phyloP scores from a whole-genome alignment of 2,113 vertebrate genomes.

The Caloenas nicobarica region DNA sequence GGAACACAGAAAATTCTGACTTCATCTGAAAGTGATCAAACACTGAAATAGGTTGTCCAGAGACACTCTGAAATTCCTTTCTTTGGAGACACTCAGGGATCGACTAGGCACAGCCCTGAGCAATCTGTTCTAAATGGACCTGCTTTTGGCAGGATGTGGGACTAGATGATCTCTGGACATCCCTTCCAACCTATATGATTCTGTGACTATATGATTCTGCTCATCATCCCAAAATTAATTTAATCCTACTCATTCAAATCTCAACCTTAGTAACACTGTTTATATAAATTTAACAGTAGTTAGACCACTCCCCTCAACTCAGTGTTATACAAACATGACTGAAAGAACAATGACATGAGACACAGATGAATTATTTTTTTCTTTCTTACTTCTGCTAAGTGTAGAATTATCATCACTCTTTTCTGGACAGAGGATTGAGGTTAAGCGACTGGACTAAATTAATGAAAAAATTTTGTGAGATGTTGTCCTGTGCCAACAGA shows the following conservation, averaged over 20 bases:
- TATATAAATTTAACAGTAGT: background rate
- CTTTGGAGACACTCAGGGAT: background rate
- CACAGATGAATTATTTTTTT: background rate
- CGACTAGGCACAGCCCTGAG: too few species aligned
- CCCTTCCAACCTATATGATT: background rate
- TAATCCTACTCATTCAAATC: background rate
- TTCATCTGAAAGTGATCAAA: background rate
- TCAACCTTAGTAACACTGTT: background rate
- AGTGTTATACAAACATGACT: background rate
- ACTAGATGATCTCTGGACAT: too few species aligned
- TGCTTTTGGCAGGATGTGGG: too few species aligned
- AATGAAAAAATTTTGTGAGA: background rate
- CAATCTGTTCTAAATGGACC: too few species aligned
- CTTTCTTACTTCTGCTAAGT: background rate
- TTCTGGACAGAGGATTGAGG: background rate
- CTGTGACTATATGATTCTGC: background rate
- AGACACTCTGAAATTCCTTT: background rate
- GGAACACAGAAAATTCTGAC: background rate
- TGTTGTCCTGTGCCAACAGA: too few species aligned
- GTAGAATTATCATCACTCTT: background rate
- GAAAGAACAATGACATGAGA: background rate
- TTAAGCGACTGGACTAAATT: background rate
- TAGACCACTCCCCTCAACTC: background rate
- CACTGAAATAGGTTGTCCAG: background rate
- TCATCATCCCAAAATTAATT: background rate